Evolutionary conservation across 1,140 invertebrate species (phyloP).

Genomic region (Parasteatoda tepidariorum): DNA sequence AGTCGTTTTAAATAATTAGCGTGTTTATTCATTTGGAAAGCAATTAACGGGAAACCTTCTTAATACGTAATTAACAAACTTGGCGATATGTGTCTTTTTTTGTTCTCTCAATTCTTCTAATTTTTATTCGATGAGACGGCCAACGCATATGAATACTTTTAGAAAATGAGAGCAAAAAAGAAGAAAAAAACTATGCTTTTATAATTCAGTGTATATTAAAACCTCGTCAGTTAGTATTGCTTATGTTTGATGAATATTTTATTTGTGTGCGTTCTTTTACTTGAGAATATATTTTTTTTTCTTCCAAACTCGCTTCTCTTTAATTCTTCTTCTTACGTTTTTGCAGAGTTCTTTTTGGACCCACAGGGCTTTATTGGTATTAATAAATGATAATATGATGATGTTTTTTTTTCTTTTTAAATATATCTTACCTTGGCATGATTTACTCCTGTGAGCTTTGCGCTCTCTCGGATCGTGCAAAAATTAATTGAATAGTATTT

Average conservation of each 20-base stretch:
- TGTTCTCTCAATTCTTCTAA: not conserved
- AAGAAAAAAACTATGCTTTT: not conserved
- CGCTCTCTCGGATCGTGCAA: not conserved
- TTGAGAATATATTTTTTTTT: not conserved
- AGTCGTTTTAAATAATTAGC: constrained; percentile 60
- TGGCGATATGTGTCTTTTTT: constrained; percentile 31
- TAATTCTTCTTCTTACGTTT: not conserved
- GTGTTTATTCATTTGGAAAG: constrained; percentile 60
- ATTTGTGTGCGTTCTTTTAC: constrained; percentile 7
- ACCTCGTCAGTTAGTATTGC: constrained; percentile 41
- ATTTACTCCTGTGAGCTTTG: not conserved
- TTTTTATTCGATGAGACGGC: constrained; percentile 15
- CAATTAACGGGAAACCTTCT: constrained; percentile 57
- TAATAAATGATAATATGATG: not conserved
- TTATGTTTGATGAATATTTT: constrained; percentile 52
- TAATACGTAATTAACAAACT: constrained; percentile 59
- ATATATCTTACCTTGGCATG: not conserved
- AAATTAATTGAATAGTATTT: not conserved
- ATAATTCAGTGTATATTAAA: constrained; percentile 57
- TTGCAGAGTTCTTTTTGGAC: not conserved
- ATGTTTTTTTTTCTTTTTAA: not conserved
- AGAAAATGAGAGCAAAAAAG: not conserved
- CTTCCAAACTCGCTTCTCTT: not conserved
- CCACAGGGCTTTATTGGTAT: not conserved
- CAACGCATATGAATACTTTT: constrained; percentile 23